Percentiles rank a stretch among this genome's conserved stretches.
These are phyloP conservation scores for Amphiura filiformis DNA, from an alignment of 35 echinoderm and acorn worm species.

Conservation along the genomic window DNA sequence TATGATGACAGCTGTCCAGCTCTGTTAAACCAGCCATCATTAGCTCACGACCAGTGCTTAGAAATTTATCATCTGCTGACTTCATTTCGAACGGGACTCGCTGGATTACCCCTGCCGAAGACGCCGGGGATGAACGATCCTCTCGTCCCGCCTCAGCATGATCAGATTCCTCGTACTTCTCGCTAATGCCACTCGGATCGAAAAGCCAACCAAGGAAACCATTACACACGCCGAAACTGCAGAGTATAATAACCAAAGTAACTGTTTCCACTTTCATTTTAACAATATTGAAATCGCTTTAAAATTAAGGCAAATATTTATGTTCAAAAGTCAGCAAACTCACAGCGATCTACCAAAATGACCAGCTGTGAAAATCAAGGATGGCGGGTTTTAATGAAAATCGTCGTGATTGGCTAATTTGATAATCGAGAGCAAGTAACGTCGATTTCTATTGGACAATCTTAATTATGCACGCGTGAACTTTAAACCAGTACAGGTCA, in stretches of 20 bases:
- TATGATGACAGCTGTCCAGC: slow-evolving; percentile 85
- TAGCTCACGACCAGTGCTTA: slow-evolving; percentile 56
- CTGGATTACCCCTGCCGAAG: neutral
- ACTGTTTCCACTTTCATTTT: neutral
- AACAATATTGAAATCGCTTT: no score
- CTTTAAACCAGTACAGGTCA: neutral
- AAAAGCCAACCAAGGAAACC: slow-evolving; percentile 55
- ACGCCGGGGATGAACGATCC: neutral
- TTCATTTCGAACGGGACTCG: slow-evolving; percentile 79
- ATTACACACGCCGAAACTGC: neutral
- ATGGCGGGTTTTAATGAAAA: neutral
- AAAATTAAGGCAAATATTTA: neutral
- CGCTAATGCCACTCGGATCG: neutral
- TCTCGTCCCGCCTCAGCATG: neutral
- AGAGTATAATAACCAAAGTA: neutral
- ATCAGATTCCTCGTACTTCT: neutral
- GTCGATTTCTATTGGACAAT: neutral
- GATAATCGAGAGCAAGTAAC: neutral
- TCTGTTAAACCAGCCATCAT: slow-evolving; percentile 79
- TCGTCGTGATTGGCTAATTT: neutral
- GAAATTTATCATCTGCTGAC: slow-evolving; percentile 79
- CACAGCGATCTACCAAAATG: neutral
- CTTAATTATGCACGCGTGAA: neutral
- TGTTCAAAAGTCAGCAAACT: neutral
- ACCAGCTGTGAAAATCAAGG: neutral